Base-by-base conservation (phyloP, 2,888 invertebrate species). In the Miltochrista miniata region DNA sequence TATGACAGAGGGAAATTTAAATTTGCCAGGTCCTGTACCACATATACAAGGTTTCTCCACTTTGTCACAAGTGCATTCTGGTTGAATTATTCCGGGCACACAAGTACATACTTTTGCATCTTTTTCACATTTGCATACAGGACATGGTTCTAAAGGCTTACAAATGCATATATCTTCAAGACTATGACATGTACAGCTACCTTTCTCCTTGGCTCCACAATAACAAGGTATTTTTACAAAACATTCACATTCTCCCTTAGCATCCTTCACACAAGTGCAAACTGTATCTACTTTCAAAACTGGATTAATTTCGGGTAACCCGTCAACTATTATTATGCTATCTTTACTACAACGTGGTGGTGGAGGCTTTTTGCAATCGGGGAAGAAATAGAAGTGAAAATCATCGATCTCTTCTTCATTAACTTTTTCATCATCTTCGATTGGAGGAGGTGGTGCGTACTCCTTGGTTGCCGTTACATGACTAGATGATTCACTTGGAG, bases 381-480 rank as follows among this genome's bases (percentile, higher is more conserved):
- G 85, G 48, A 86, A 92, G 58, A 92, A 92, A 64, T 79, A 92
- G 64, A 88, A 85, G 56, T 87, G 79, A 68, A 90, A 92, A 59
- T 90, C 53, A 13, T 79, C 78, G 36, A 83, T 81, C 12, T 82
- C 82, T 11, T 68, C 59, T 46, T 74, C 54, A 59, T 74, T 72
- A 2, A 53, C 50, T 31, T 41, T 54, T 13, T 55, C 30, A 51
- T 73, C 69, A 41, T 74, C 72, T 56, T 72, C 64, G 10, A 81
- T 71, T 44, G 59, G 52, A 34, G 55, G 12, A 53, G 68, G 51
- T 9, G 64, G 68, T 45, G n/a, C 4, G 14, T 37, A 30, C 1
- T 45, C 45, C 30, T 73, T 61, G 68, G 82, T 70, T 42, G 69
- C 54, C 71, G 74, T 74, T 56, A 12, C 36, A 33, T n/a, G 10